Evolutionary conservation across 1,140 invertebrate species (phyloP), one percentile per base, ranked within the genome.

Genomic region (Hylaeus anthracinus): DNA sequence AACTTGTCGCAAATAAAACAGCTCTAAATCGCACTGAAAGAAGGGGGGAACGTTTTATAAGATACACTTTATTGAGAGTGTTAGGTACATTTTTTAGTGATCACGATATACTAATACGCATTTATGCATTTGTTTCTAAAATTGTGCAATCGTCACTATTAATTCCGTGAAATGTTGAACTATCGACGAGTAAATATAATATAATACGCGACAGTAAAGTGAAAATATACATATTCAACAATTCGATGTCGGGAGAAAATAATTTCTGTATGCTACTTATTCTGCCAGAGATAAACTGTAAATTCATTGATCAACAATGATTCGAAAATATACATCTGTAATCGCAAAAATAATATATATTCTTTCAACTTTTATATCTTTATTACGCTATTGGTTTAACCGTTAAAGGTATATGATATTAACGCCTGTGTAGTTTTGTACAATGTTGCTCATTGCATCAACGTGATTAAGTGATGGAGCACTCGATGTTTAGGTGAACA

Each of bases 301-400:
- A 89, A 89, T 89, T 91, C 90, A 92, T 92, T 90, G 91, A 86
- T 92, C 90, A 92, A 92, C 91, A 92, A 92, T 91, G 90, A 91
- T 78, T 89, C 88, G 84, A 92, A 92, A 91, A 91, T 91, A 92
- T 90, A 90, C 37, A 63, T 87, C 72, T 88, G 79, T 63, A 82
- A 83, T 86, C 48, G 61, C 77, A 86, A 85, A 86, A 86, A 85
- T 85, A 85, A 88, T 86, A 76, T 78, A 72, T 48, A 26, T 48
- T 83, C 66, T 87, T 80, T 65, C 79, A 79, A 65, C 61, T 3
- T 79, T 48, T 83, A 82, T 83, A 88, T 56, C 48, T 83, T 82
- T 55, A 67, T 82, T 82, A 79, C 58, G 64, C 60, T 81, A 81
- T 72, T 75, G 79, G 39, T 80, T 26, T 60, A 63, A 51, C 56